Conservation (phyloP, 92 coral and sea anemone genomes). For the Epizoanthus ramosus region DNA sequence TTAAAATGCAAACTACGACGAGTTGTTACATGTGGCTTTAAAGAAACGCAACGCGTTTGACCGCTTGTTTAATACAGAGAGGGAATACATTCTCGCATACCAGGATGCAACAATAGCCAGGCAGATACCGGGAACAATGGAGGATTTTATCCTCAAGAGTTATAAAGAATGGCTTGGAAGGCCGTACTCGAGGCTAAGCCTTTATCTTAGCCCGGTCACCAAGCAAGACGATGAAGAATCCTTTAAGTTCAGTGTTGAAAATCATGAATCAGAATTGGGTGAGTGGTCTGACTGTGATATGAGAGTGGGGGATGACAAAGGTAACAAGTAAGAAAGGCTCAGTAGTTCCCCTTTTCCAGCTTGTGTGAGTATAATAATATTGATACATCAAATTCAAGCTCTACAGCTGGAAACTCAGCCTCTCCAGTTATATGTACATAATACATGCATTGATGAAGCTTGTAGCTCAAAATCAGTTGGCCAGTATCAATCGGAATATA, state of each 20-base stretch:
- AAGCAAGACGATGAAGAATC: constrained; percentile 11
- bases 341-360: too few species aligned
- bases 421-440: background rate
- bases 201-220: constrained; percentile 57
- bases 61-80: constrained; percentile 38
- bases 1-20: constrained; percentile 35
- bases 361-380: too few species aligned
- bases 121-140: constrained; percentile 50
- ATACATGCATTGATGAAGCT: constrained; percentile 16
- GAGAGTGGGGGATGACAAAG: too few species aligned
- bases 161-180: constrained; percentile 70
- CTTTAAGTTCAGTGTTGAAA: constrained; percentile 38
- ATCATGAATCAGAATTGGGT: constrained; percentile 41
- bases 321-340: too few species aligned
- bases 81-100: constrained; percentile 52
- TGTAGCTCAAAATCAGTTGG: constrained; percentile 11
- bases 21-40: constrained; percentile 32
- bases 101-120: constrained; percentile 62
- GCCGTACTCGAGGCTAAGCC: constrained; percentile 57
- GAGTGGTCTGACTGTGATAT: constrained; percentile 19
- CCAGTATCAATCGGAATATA: constrained; percentile 25
- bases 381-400: too few species aligned
- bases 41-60: constrained; percentile 47
- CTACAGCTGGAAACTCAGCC: too few species aligned
- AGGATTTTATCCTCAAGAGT: constrained; percentile 52